phyloP scores from a whole-genome alignment of 2,888 invertebrate species.

The Pollenia labialis region DNA sequence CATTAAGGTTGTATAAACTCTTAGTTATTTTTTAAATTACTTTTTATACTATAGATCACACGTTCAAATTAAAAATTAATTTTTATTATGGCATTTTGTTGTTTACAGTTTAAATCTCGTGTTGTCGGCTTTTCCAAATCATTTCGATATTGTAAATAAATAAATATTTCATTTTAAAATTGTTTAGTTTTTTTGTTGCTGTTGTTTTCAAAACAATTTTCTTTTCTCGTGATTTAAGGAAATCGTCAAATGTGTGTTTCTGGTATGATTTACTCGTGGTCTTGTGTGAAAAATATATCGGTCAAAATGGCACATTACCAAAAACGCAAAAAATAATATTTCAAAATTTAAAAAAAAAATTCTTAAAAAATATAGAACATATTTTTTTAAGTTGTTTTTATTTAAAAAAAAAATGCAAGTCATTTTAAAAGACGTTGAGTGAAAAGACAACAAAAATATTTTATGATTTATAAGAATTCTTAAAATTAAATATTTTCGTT shows the following conservation, averaged over 20 bases:
- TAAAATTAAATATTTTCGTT: background rate
- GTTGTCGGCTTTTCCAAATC: constrained; percentile 44
- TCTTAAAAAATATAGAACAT: constrained; percentile 8
- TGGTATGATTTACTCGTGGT: constrained; percentile 31
- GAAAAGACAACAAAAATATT: constrained; percentile 6
- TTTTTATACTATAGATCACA: constrained; percentile 21
- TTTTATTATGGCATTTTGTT: constrained; percentile 15
- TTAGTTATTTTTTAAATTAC: background rate
- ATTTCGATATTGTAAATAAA: constrained; percentile 5
- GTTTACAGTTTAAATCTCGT: constrained; percentile 50
- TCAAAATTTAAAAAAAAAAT: constrained; percentile 63
- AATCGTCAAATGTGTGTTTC: constrained; percentile 58
- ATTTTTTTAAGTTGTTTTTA: constrained; percentile 21
- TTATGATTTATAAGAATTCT: constrained; percentile 10
- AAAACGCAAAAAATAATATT: constrained; percentile 77
- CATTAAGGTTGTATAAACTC: background rate
- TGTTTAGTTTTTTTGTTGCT: constrained; percentile 29
- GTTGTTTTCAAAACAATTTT: constrained; percentile 37
- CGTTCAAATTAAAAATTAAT: constrained; percentile 10
- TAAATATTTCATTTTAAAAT: constrained; percentile 18
- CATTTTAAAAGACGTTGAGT: constrained; percentile 4
- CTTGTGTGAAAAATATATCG: constrained; percentile 5
- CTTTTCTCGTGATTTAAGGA: constrained; percentile 23
- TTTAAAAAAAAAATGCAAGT: background rate
- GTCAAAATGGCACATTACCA: constrained; percentile 80